Evolutionary conservation across 2,797 vertebrate species (phyloP).

Genomic region (Sylvilagus floridanus): DNA sequence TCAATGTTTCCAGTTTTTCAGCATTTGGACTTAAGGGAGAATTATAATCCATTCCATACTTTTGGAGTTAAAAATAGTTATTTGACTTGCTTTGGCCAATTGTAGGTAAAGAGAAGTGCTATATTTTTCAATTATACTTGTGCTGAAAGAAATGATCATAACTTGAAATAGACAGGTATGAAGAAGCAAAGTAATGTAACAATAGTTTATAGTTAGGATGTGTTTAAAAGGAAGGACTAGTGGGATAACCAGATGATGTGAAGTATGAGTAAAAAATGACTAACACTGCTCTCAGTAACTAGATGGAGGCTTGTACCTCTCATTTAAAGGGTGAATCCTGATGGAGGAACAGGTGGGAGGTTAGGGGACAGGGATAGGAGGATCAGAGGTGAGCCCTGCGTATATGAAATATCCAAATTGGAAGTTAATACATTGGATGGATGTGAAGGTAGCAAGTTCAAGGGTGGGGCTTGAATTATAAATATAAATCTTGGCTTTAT

Average conservation of each 20-base stretch:
- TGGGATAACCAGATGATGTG: neutral
- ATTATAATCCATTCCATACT: neutral
- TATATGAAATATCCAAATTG: neutral
- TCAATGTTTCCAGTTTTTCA: neutral
- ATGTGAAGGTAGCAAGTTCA: neutral
- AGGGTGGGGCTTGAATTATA: neutral
- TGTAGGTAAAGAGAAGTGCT: neutral
- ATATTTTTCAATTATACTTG: neutral
- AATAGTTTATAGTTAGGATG: neutral
- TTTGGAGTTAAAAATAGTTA: neutral
- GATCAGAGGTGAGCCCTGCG: neutral
- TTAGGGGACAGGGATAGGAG: neutral
- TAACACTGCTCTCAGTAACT: neutral
- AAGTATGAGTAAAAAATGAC: neutral
- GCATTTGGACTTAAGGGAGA: neutral
- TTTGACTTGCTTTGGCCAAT: neutral
- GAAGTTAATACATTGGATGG: neutral
- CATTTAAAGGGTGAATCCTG: neutral
- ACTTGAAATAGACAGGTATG: too few relatives aligned
- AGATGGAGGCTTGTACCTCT: neutral
- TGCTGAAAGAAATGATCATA: neutral
- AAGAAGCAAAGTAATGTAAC: too few relatives aligned
- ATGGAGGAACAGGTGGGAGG: neutral
- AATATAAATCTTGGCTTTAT: neutral
- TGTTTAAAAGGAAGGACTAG: neutral